Percentiles rank a stretch among this genome's conserved stretches.
Conservation (phyloP, 1,140 invertebrate species). For the Sinonovacula constricta region DNA sequence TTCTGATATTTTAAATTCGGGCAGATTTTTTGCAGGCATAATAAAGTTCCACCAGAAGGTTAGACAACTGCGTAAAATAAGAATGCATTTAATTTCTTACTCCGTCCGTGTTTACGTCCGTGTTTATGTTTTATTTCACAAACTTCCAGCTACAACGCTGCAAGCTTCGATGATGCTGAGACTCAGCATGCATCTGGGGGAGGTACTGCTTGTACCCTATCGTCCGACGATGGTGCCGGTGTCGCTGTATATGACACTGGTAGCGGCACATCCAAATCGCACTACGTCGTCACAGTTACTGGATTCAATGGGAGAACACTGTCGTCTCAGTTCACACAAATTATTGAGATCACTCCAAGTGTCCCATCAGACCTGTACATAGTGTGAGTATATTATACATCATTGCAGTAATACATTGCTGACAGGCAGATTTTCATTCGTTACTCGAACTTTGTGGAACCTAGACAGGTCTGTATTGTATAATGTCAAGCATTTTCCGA, state of each 20-base stretch:
- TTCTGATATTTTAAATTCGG: no score
- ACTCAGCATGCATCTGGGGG: neutral
- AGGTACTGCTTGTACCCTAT: neutral
- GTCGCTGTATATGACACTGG: constrained; percentile 2
- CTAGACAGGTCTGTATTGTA: no score
- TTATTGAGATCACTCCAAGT: neutral
- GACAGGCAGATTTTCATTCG: no score
- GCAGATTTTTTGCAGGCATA: no score
- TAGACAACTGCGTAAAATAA: no score
- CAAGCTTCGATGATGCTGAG: constrained; percentile 5
- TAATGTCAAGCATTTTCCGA: no score
- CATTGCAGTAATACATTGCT: no score
- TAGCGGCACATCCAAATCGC: neutral
- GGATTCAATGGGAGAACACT: constrained; percentile 17
- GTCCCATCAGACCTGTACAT: no score
- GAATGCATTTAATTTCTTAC: neutral
- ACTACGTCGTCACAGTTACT: constrained; percentile 17
- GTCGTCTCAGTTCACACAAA: constrained; percentile 13
- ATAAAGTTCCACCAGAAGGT: no score
- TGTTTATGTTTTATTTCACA: neutral
- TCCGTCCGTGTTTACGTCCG: neutral
- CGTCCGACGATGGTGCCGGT: neutral
- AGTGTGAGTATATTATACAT: no score
- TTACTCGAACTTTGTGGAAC: no score
- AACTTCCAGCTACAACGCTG: neutral